Evolutionary conservation across 2,888 invertebrate species (phyloP), one percentile per base, ranked within the genome.

Genomic region (Galeopsomyia nigrocyanea): DNA sequence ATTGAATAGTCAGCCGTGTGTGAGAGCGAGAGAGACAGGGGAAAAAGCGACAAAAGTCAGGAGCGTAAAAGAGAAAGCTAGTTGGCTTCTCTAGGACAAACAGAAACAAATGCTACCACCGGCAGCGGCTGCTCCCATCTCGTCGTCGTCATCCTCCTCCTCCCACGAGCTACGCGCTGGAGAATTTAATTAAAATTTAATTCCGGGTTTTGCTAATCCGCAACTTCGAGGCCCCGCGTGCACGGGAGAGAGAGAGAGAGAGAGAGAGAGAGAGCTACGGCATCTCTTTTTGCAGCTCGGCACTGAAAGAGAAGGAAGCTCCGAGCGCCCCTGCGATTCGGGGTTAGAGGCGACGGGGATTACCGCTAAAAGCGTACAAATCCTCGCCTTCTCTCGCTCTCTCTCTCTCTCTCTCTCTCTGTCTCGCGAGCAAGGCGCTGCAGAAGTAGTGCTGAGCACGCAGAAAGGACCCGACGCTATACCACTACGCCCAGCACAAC

Each of bases 351-450:
- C 71, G 76, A 75, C 74, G 75, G 80, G 71, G 84, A 84, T 84
- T 84, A 84, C 81, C 78, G 81, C 79, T 84, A 83, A 84, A 84
- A 84, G 83, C 83, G 82, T 83, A 83, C 83, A 84, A 84, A 84
- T 84, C 83, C 84, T 80, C 79, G 77, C 78, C 66, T 58, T 66
- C 69, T 73, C 65, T 58, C 17, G 46, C 53, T 58, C 57, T 58
- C 49, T 17, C 31, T 16, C 55, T 7, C 55, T 10, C 66, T 31
- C 39, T 46, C 56, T 5, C 17, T 39, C 39, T 26, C 19, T 50
- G 6, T 19, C 60, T 31, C 46, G 22, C 47, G 56, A 22, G 46
- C 47, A 19, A 66, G 49, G 61, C 63, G 64, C 65, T 51, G 39
- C 10, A 39, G 7, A 1, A 39, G 39, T 39, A 26, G 26, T 26